These are phyloP conservation scores for Gnathonemus longibarbis DNA, from an alignment of 2,113 vertebrate species.

Conservation along the genomic window DNA sequence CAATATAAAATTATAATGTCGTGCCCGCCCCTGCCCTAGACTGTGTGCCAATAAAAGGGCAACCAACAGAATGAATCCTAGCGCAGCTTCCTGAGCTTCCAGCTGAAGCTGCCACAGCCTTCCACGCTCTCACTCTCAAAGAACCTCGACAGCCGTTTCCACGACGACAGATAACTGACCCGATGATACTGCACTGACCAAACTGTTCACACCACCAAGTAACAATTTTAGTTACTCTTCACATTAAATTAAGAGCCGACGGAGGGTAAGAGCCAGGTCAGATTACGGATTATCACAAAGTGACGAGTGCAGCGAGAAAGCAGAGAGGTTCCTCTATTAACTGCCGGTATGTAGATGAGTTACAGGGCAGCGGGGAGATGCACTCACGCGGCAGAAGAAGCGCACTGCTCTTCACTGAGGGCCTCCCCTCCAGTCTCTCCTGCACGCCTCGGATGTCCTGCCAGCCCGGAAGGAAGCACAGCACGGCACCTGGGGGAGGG, in stretches of 20 bases:
- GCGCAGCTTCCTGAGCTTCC: neutral
- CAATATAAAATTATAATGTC: too few relatives aligned
- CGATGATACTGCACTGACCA: neutral
- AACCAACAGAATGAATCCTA: neutral
- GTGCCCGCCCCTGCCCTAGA: neutral
- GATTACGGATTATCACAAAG: neutral
- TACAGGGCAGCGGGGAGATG: neutral
- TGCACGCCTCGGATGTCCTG: constrained; percentile 89
- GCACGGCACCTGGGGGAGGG: constrained; percentile 72
- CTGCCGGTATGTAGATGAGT: neutral
- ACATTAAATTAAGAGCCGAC: neutral
- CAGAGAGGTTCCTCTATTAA: neutral
- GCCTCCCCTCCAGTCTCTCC: constrained; percentile 69
- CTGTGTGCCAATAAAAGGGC: neutral
- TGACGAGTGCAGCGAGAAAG: constrained; percentile 14
- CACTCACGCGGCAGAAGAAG: constrained; percentile 81
- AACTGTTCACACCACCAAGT: neutral
- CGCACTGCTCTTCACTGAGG: constrained; percentile 58
- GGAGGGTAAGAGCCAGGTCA: neutral
- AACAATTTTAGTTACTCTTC: neutral
- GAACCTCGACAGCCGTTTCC: neutral
- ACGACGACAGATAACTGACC: neutral
- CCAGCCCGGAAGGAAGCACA: constrained; percentile 96
- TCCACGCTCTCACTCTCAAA: neutral
- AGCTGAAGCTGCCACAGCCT: neutral